phyloP scores from a whole-genome alignment of 2,888 invertebrate genomes.

The Euzetes globulus region DNA sequence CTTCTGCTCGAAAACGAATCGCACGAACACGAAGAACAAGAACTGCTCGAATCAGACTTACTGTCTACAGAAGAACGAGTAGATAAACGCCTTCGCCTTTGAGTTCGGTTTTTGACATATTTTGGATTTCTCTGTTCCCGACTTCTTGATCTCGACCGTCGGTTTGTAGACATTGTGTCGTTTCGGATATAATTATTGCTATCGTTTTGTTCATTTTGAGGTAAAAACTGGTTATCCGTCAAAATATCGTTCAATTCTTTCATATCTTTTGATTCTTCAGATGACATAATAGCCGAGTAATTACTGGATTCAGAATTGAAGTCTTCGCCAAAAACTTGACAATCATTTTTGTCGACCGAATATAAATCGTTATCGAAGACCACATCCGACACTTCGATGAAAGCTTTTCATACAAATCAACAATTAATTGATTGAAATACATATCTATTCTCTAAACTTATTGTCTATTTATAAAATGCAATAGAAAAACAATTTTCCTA shows the following conservation, averaged over 20 bases:
- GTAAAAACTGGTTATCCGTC: background rate
- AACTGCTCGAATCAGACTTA: conserved; percentile 13
- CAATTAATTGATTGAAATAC: background rate
- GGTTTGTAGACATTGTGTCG: background rate
- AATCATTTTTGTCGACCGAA: background rate
- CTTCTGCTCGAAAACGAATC: conserved; percentile 19
- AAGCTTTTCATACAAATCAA: background rate
- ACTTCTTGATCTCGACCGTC: background rate
- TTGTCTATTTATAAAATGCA: no score
- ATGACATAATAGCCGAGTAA: background rate
- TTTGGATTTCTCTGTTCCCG: background rate
- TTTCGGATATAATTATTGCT: background rate
- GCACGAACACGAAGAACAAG: conserved; percentile 30
- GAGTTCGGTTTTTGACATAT: background rate
- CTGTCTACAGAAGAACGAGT: conserved; percentile 33
- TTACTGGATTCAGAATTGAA: background rate
- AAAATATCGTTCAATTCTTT: background rate
- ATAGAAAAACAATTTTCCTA: no score
- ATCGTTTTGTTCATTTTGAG: conserved; percentile 10
- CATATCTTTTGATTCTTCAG: background rate
- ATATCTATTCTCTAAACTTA: no score
- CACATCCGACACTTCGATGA: conserved; percentile 22
- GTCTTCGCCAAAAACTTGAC: background rate
- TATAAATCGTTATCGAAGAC: background rate
- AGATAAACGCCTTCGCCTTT: conserved; percentile 24